Percentiles rank a stretch among this genome's conserved stretches.
Evolutionary conservation across 2,888 invertebrate genomes (phyloP).

Genomic region (Peribatodes rhomboidaria): DNA sequence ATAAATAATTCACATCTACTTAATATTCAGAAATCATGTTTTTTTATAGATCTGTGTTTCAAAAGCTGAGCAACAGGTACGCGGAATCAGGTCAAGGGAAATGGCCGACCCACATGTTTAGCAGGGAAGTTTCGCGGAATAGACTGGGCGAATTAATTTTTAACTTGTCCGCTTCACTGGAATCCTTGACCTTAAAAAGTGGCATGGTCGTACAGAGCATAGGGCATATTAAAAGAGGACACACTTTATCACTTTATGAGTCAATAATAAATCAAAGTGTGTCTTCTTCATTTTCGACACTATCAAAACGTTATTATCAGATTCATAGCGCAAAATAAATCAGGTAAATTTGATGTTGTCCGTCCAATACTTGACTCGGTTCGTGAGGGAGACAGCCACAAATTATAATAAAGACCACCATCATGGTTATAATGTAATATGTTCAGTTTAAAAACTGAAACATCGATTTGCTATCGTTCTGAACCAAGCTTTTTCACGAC

Average conservation of each 20-base stretch:
- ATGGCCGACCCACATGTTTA: constrained; percentile 43
- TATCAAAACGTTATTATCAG: too few species aligned
- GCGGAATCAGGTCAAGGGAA: constrained; percentile 46
- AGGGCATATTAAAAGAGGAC: background rate
- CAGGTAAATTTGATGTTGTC: too few species aligned
- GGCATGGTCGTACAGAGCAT: background rate
- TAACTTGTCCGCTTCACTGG: constrained; percentile 27
- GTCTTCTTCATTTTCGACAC: too few species aligned
- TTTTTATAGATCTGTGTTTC: constrained; percentile 22
- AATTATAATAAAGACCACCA: too few species aligned
- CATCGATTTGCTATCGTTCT: background rate
- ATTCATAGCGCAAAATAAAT: too few species aligned
- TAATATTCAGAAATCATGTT: constrained; percentile 16
- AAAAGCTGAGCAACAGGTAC: constrained; percentile 46
- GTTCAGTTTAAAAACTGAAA: background rate
- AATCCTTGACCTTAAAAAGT: constrained; percentile 20
- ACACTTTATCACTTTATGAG: background rate
- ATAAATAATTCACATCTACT: constrained; percentile 11
- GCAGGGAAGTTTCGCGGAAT: constrained; percentile 32
- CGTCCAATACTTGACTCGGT: too few species aligned
- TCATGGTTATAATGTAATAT: too few species aligned
- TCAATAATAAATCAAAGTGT: background rate
- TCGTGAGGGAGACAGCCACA: too few species aligned
- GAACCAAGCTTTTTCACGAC: background rate
- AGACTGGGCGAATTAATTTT: constrained; percentile 41